Base-by-base conservation (phyloP, 2,888 invertebrate species). In the Nemoura dubitans region DNA sequence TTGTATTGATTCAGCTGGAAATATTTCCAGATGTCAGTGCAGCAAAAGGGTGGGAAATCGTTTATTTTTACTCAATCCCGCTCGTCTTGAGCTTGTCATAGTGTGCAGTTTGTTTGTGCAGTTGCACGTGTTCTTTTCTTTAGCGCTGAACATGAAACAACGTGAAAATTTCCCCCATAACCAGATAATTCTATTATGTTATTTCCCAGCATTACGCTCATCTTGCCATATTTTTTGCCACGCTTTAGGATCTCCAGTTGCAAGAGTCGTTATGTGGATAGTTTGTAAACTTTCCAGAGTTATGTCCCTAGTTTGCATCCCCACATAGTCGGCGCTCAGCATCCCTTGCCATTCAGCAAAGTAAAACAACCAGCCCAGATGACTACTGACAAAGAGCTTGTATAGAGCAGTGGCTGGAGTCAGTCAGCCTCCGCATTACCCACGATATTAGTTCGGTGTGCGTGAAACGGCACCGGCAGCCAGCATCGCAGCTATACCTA, bases 31-130 rank as follows among this genome's bases (percentile, higher is more conserved):
- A 59, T 21, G 21, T 59, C 59, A 59, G 59, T 59, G 59, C 59
- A 59, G 21, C 21, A 21, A 14, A 10, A 21, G 21, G 59, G 21
- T 21, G 59, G 2, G 59, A 59, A 59, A 59, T 21, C 59, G 59
- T 59, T 59, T 59, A 59, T 59, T 59, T 59, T 59, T 59, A 59
- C 59, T 59, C 14, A 1, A 59, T 59, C 59, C 36, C 36, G 10
- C 36, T 21, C 59, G 59, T 21, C 59, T 36, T 10, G 36, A 36
- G 36, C 10, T 36, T 36, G 59, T 59, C 59, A 6, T 59, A 7
- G 36, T 36, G 59, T 59, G 59, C 59, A 59, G 59, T 59, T 59
- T 59, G 21, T 59, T 59, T 59, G 59, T 59, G 59, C 59, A 59
- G 59, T 59, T 59, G 59, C 59, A 21, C 59, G 59, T 59, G 3